Percentiles rank a stretch among this genome's conserved stretches.
Evolutionary conservation across 23 tunicate species (phyloP).

Genomic region (Halocynthia roretzi): DNA sequence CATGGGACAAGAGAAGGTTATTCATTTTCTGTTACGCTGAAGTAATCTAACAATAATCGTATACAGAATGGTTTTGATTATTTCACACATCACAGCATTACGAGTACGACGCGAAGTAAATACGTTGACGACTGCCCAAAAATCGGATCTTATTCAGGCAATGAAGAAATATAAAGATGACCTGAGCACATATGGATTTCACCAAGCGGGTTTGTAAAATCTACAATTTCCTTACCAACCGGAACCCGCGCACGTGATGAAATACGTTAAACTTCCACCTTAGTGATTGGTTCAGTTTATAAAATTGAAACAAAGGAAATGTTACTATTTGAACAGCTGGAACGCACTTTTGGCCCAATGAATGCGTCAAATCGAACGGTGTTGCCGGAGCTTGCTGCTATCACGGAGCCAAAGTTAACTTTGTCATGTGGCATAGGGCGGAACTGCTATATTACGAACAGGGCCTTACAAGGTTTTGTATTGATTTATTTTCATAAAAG

Average conservation of each 20-base stretch:
- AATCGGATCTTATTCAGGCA: conserved; percentile 11
- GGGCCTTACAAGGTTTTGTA: conserved; percentile 21
- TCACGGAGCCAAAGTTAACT: conserved; percentile 18
- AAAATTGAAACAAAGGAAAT: no score
- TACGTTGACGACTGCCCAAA: conserved; percentile 2
- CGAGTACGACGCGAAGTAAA: not conserved
- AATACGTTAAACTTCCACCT: not conserved
- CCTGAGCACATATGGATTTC: conserved; percentile 14
- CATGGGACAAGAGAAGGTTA: conserved; percentile 4
- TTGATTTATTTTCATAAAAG: not conserved
- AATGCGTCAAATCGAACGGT: conserved; percentile 8
- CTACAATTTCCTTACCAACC: not conserved
- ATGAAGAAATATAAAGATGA: conserved; percentile 13
- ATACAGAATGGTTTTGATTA: no score
- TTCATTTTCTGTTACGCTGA: not conserved
- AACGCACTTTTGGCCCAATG: conserved; percentile 16
- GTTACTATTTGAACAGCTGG: conserved; percentile 3
- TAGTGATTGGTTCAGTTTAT: not conserved
- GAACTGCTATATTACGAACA: conserved; percentile 21
- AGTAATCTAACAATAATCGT: no score
- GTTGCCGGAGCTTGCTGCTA: conserved; percentile 1
- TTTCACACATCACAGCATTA: not conserved
- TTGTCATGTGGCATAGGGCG: conserved; percentile 25
- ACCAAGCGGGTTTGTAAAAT: conserved; percentile 2
- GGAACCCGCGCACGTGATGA: not conserved